These are phyloP conservation scores for Chelidonichthys spinosus DNA, from an alignment of 2,797 vertebrate species.

Conservation along the genomic window DNA sequence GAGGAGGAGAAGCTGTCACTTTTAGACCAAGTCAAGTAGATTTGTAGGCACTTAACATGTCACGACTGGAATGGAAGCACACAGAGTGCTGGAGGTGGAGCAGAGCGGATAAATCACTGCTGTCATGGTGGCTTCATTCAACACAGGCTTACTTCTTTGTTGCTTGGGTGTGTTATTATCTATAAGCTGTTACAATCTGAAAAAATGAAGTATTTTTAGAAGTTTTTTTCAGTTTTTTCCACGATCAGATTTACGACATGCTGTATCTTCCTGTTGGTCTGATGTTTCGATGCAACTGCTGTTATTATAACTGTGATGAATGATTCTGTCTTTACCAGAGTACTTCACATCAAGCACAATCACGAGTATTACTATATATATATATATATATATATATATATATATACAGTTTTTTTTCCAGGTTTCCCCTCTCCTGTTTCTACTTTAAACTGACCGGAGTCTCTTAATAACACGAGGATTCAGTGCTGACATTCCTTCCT, in stretches of 20 bases:
- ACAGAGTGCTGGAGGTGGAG: constrained; percentile 5
- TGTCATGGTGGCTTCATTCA: constrained; percentile 13
- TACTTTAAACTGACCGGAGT: neutral
- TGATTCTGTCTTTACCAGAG: constrained; percentile 4
- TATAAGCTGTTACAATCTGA: constrained; percentile 45
- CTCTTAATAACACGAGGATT: constrained; percentile 2
- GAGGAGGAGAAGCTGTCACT: neutral
- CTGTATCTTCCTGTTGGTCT: constrained; percentile 28
- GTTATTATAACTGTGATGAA: constrained; percentile 27
- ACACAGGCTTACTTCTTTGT: constrained; percentile 33
- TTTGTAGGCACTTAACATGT: constrained; percentile 32
- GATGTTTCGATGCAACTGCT: constrained; percentile 7
- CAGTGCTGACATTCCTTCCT: neutral
- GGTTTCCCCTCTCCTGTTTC: neutral
- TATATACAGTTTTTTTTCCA: neutral
- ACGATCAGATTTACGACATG: neutral
- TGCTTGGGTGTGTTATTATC: constrained; percentile 18
- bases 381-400: too few species aligned
- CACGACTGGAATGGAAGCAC: neutral
- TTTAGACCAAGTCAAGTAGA: constrained; percentile 24
- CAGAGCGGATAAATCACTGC: constrained; percentile 5
- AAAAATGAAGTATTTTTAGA: constrained; percentile 23
- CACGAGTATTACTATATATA: constrained; percentile 11
- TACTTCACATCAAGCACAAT: constrained; percentile 5
- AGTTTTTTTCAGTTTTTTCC: constrained; percentile 32